Percentiles rank a stretch among this genome's conserved stretches.
Evolutionary conservation across 2,888 invertebrate species (phyloP).

Genomic region (Keiferia lycopersicella): DNA sequence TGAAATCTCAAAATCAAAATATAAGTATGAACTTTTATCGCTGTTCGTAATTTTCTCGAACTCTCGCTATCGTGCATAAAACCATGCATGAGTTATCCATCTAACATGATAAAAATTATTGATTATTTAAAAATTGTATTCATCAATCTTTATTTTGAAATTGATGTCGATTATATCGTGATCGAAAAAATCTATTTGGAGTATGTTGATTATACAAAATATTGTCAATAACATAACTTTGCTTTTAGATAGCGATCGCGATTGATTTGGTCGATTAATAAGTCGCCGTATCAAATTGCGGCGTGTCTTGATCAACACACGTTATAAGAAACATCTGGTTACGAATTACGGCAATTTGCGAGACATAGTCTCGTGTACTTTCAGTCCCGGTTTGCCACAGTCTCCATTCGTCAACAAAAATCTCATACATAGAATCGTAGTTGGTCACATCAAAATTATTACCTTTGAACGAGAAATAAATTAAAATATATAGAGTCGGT

Average conservation of each 20-base stretch:
- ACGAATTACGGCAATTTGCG: background rate
- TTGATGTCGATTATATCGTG: background rate
- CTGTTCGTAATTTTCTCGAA: constrained; percentile 1
- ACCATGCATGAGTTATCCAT: background rate
- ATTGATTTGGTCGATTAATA: background rate
- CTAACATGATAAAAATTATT: background rate
- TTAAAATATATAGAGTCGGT: no score
- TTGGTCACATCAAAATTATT: no score
- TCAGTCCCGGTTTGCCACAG: no score
- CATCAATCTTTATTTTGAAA: background rate
- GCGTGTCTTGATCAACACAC: background rate
- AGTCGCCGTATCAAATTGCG: background rate
- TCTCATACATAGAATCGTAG: no score
- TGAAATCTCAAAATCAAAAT: background rate
- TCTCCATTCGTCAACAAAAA: no score
- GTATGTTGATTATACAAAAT: background rate
- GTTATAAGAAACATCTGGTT: constrained; percentile 1
- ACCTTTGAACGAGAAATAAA: no score
- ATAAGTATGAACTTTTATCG: background rate
- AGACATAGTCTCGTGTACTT: background rate
- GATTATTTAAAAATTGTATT: background rate
- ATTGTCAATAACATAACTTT: background rate
- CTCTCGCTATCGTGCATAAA: constrained; percentile 4
- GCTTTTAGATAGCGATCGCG: background rate
- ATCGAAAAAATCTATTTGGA: background rate